Evolutionary conservation across 2,888 invertebrate species (phyloP).

Genomic region (Serrognathus titanus): DNA sequence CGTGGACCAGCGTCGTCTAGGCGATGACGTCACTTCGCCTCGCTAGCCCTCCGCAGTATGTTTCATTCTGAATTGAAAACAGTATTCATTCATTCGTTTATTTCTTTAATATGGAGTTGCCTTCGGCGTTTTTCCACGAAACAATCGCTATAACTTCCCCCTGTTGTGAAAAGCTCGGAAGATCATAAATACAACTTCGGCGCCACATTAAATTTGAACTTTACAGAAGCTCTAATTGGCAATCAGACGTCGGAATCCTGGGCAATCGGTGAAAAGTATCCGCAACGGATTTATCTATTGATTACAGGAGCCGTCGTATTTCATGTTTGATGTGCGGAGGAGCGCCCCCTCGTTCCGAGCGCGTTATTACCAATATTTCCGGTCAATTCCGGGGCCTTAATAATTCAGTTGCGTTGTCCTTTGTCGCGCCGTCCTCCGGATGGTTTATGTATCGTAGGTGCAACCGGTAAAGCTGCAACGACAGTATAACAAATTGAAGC

Average conservation of each 20-base stretch:
- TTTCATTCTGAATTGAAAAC: too few relatives aligned
- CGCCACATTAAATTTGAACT: not conserved
- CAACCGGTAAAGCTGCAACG: slow-evolving; percentile 14
- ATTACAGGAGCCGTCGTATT: not conserved
- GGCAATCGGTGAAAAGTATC: slow-evolving; percentile 2
- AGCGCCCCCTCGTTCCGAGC: not conserved
- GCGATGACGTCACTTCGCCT: too few relatives aligned
- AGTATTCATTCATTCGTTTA: too few relatives aligned
- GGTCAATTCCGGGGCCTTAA: not conserved
- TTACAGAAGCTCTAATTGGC: slow-evolving; percentile 7
- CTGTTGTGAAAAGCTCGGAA: too few relatives aligned
- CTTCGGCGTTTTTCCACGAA: too few relatives aligned
- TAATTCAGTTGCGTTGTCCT: slow-evolving; percentile 1
- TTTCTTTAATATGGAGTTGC: too few relatives aligned
- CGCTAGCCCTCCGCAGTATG: too few relatives aligned
- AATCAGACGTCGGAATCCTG: slow-evolving; percentile 3
- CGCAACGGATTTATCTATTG: not conserved
- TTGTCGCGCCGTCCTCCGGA: slow-evolving; percentile 3
- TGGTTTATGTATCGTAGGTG: not conserved
- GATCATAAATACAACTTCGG: too few relatives aligned
- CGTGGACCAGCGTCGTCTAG: too few relatives aligned
- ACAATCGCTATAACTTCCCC: too few relatives aligned
- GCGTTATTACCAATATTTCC: not conserved
- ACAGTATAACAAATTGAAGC: slow-evolving; percentile 33
- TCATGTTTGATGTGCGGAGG: not conserved